Percentiles rank a stretch among this genome's conserved stretches.
Evolutionary conservation across 2,888 invertebrate genomes (phyloP).

Genomic region (Neoscelio sp.): DNA sequence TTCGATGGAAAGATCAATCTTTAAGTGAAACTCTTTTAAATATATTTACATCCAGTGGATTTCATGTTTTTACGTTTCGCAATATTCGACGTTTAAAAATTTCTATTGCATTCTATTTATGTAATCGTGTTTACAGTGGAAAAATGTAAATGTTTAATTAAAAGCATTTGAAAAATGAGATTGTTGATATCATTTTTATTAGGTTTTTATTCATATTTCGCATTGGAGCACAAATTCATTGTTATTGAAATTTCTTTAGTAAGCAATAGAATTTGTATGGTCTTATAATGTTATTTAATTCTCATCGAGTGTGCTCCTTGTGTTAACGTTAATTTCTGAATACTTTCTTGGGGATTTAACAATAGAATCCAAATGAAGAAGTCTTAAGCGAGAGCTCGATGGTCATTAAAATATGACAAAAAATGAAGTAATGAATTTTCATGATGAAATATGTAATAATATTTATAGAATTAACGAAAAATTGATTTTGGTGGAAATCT

Average conservation of each 20-base stretch:
- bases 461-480: too few relatives aligned
- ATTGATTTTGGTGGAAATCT: too few relatives aligned
- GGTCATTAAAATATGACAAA: constrained; percentile 34
- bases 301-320: constrained; percentile 42
- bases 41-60: background rate
- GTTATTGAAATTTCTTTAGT: constrained; percentile 30
- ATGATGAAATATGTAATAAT: constrained; percentile 40
- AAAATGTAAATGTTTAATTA: too few relatives aligned
- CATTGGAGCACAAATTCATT: too few relatives aligned
- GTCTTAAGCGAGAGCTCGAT: constrained; percentile 26
- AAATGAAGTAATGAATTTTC: too few relatives aligned
- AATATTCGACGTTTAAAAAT: too few relatives aligned
- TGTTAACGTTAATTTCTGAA: constrained; percentile 51
- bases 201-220: too few relatives aligned
- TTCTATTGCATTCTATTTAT: too few relatives aligned
- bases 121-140: too few relatives aligned
- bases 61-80: background rate
- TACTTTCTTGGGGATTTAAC: constrained; percentile 37
- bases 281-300: constrained; percentile 56
- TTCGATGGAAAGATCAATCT: background rate
- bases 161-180: background rate
- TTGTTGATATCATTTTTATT: constrained; percentile 23
- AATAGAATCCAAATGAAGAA: constrained; percentile 39
- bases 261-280: constrained; percentile 48
- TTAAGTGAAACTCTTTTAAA: background rate